Evolutionary conservation across 2,888 invertebrate species (phyloP), one percentile per base, ranked within the genome.

Genomic region (Buathra laborator): DNA sequence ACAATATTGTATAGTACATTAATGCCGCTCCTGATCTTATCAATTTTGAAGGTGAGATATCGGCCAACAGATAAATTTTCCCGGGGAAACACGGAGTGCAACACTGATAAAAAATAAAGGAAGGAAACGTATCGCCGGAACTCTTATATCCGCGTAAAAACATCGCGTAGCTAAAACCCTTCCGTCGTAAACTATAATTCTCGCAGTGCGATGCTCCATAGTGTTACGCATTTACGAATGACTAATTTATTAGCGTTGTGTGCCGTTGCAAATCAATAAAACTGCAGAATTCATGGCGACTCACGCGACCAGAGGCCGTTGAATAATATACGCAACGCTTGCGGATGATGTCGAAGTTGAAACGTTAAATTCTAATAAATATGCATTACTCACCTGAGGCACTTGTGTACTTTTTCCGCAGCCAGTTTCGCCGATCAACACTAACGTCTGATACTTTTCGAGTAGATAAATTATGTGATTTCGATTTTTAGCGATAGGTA

Each of bases 401-500:
- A 99, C 96, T 95, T 99, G 99, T 0, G 99, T 99, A 92, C 98
- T 98, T 94, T 99, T 98, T 48, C 99, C 99, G 89, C 97, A 98
- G 37, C 99, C 99, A 2, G 99, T 99, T 93, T 99, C 99, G 2
- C 99, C 99, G 59, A 97, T 96, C 78, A 98, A 94, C 74, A 99
- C 96, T 66, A 99, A 94, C 0, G 98, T 97, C 94, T 99, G 99
- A 94, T 97, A 97, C 87, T 97, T 97, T 94, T 99, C 99, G 90
- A 99, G 94, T 86, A 98, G 95, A 93, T 98, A 99, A 72, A 99
- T 94, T 74, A 99, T 97, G 90, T 99, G 97, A 92, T 96, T 97
- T 81, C 97, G 95, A 89, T 97, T 96, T 93, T 97, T 97, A 92
- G 97, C 98, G 86, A 99, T 98, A 0, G 99, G 99, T 78, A 99